Evolutionary conservation across 1,140 invertebrate species (phyloP).

Genomic region (Drosophila melanogaster): Release_6_plus_ISO1_MT NT_037436.4:9469501-9470000

Average conservation of each 20-base stretch:
- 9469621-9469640: slow-evolving; percentile 81
- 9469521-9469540: slow-evolving; percentile 39
- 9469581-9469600: slow-evolving; percentile 65
- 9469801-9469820: slow-evolving; percentile 36
- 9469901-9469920: slow-evolving; percentile 32
- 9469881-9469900: slow-evolving; percentile 10
- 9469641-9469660: slow-evolving; percentile 83
- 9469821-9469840: slow-evolving; percentile 28
- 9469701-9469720: slow-evolving; percentile 9
- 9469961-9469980: slow-evolving; percentile 24
- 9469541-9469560: slow-evolving; percentile 3
- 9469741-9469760: slow-evolving; percentile 40
- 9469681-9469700: slow-evolving; percentile 41
- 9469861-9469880: slow-evolving; percentile 51
- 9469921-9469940: slow-evolving; percentile 43
- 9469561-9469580: background rate
- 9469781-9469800: slow-evolving; percentile 69
- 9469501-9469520: slow-evolving; percentile 43
- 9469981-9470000: slow-evolving; percentile 24
- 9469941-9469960: slow-evolving; percentile 12
- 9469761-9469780: slow-evolving; percentile 53
- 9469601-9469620: slow-evolving; percentile 81
- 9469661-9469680: slow-evolving; percentile 81
- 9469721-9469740: slow-evolving; percentile 5
- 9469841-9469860: slow-evolving; percentile 61